These are phyloP conservation scores for Muntiacus muntjak DNA, from an alignment of 2,113 vertebrate genomes.

Conservation along the genomic window DNA sequence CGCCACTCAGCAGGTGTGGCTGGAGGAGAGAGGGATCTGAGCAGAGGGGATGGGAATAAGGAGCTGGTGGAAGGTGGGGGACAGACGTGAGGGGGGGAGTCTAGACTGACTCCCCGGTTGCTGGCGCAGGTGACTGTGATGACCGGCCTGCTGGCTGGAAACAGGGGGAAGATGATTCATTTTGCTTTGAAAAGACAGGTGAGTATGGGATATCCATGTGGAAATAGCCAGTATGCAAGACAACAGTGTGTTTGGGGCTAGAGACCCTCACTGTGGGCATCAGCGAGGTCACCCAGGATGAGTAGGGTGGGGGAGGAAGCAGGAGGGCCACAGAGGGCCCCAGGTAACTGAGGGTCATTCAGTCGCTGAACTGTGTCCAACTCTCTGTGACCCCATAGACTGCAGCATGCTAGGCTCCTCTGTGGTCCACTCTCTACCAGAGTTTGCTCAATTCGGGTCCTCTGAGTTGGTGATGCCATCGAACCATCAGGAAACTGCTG, in stretches of 20 bases:
- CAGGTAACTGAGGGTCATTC: neutral
- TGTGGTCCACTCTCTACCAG: neutral
- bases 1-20: neutral
- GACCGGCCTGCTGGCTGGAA: neutral
- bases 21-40: neutral
- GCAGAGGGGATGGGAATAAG: neutral
- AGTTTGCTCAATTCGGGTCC: neutral
- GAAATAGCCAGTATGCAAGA: neutral
- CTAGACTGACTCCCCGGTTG: neutral
- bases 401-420: neutral
- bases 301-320: neutral
- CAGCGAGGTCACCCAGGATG: neutral
- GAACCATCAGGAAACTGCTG: neutral
- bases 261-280: neutral
- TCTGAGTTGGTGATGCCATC: neutral
- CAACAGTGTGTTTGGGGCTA: neutral
- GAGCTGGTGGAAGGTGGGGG: neutral
- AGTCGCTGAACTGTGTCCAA: neutral
- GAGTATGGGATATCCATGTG: neutral
- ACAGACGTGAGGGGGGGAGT: neutral
- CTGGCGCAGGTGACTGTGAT: neutral
- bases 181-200: conserved; percentile 1
- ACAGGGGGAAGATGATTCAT: neutral
- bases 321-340: neutral
- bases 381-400: neutral